A percentile compares a stretch with the other conserved stretches of the same genome.
Evolutionary conservation across 2,797 vertebrate genomes (phyloP).

Genomic region (Hydrolagus colliei): DNA sequence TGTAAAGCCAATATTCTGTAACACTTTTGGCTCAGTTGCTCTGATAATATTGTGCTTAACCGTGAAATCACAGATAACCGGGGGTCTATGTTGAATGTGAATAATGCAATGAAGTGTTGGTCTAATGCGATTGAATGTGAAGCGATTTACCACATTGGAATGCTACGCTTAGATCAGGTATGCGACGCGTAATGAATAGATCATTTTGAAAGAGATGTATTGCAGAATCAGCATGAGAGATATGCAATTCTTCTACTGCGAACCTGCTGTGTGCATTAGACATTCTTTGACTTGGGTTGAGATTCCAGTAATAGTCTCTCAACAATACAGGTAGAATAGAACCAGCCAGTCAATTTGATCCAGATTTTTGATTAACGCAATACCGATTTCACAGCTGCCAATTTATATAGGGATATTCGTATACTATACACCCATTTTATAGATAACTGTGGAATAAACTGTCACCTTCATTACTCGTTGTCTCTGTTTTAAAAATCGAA

Average conservation of each 20-base stretch:
- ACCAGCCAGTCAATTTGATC: not conserved
- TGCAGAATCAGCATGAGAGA: not conserved
- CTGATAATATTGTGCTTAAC: too few species aligned
- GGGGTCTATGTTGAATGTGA: not conserved
- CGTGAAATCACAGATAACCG: too few species aligned
- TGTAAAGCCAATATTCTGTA: too few species aligned
- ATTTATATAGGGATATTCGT: not conserved
- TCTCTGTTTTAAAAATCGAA: too few species aligned
- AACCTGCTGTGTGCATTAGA: not conserved
- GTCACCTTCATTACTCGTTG: not conserved
- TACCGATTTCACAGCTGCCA: too few species aligned
- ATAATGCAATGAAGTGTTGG: not conserved
- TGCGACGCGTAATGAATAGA: not conserved
- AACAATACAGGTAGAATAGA: not conserved
- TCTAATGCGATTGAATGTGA: not conserved
- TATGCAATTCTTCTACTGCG: too few species aligned
- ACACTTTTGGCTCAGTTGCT: too few species aligned
- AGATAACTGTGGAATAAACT: not conserved
- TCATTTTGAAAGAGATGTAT: slow-evolving; percentile 4
- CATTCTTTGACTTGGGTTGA: not conserved
- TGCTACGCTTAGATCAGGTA: not conserved
- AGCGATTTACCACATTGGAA: not conserved
- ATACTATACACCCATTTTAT: not conserved
- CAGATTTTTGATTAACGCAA: not conserved
- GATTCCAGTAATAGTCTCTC: too few species aligned